Evolutionary conservation across 2,113 vertebrate genomes (phyloP), one percentile per base, ranked within the genome.

Genomic region (Aldabrachelys gigantea): DNA sequence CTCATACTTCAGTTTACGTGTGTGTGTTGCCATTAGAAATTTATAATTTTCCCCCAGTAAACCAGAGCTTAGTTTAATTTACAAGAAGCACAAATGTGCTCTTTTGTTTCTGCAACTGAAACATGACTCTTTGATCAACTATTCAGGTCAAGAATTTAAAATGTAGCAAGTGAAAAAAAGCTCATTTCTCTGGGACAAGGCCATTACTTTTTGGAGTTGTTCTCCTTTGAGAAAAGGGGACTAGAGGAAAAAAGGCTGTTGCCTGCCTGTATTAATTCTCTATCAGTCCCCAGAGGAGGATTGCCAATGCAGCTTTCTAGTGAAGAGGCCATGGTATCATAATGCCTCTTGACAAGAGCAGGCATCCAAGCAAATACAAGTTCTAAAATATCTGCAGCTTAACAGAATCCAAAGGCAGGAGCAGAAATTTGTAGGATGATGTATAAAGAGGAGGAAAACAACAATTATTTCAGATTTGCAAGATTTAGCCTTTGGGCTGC

Each of bases 131-230:
- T 53, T 62, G 90, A 93, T 78, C 49, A 29, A 47, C 72, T 82
- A 22, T 41, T 94, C 41, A 86, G 75, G 86, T 92, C 44, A 89
- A 95, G 91, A 95, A 79, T 85, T 91, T 80, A 79, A 91, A 54
- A 89, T 38, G 0, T 47, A n/a, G 12, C 24, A 89, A 91, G 89
- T 10, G 56, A 85, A 1, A 1, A 72, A 72, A 7, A 1, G 57
- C 29, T 31, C 2, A 31, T 41, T 78, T 89, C 94, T 92, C 82
- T 89, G 86, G 47, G 94, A 84, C 0, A 2, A 22, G 91, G 85
- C 27, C 25, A 85, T 19, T 89, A 24, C 5, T 14, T 25, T 91
- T 44, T 1, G 4, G 56, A 93, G 17, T 41, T 76, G 50, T 35
- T 65, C 41, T 56, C 44, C 0, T 0, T 49, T 11, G 50, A 95